Percentiles rank a stretch among this genome's conserved stretches.
These are phyloP conservation scores for Pseudonaja textilis DNA, from an alignment of 2,113 vertebrate species.

Conservation along the genomic window DNA sequence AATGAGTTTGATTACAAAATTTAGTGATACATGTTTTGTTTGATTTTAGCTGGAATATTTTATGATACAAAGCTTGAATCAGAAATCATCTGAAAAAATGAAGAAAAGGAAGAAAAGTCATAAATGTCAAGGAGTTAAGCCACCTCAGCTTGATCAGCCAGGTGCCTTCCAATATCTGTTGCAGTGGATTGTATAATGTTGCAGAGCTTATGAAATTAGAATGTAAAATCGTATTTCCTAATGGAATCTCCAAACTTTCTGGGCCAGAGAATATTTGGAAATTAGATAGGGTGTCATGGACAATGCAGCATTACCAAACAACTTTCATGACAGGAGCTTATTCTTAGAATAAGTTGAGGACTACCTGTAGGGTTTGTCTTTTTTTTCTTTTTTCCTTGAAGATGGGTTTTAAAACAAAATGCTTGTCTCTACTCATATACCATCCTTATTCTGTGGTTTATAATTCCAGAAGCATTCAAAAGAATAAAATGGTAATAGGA, in stretches of 20 bases:
- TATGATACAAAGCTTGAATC: constrained; percentile 94
- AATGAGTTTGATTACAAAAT: not conserved
- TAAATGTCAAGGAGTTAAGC: constrained; percentile 79
- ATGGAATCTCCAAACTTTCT: not conserved
- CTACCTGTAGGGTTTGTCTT: not conserved
- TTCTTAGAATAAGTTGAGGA: not conserved
- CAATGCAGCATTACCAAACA: not conserved
- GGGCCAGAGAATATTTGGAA: not conserved
- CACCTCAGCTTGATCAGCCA: constrained; percentile 91
- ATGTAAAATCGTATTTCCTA: not conserved
- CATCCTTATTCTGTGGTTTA: not conserved
- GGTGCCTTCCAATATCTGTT: constrained; percentile 65
- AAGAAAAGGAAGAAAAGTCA: constrained; percentile 82
- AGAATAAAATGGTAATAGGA: not conserved
- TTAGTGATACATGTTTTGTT: constrained; percentile 27
- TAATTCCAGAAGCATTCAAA: not conserved
- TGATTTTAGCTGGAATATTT: constrained; percentile 92
- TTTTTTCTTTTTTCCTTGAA: not conserved
- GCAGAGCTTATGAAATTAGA: not conserved
- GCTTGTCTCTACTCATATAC: not conserved
- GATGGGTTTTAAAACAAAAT: not conserved
- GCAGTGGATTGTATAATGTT: rapidly evolving
- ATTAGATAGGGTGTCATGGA: not conserved
- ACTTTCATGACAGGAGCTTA: not conserved
- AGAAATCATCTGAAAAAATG: constrained; percentile 89